phyloP scores from a whole-genome alignment of 2,888 invertebrate genomes.

The Lagria hirta region DNA sequence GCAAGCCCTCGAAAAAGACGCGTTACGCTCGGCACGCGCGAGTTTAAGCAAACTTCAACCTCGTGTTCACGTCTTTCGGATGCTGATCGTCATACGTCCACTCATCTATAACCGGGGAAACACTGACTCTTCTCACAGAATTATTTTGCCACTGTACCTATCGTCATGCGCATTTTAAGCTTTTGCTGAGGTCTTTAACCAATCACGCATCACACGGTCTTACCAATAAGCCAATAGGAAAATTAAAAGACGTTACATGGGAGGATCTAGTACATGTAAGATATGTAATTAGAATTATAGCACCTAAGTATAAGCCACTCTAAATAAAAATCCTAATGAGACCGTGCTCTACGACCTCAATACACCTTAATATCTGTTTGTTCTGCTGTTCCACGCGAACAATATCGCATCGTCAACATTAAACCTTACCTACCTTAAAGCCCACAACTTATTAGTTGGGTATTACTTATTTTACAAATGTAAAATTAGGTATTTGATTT shows the following conservation, averaged over 20 bases:
- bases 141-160: slow-evolving; percentile 45
- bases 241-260: slow-evolving; percentile 55
- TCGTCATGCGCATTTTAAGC: slow-evolving; percentile 49
- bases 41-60: slow-evolving; percentile 26
- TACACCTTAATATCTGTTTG: no score
- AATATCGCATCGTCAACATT: no score
- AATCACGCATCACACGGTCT: slow-evolving; percentile 50
- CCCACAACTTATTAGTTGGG: no score
- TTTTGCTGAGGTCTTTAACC: slow-evolving; percentile 44
- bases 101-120: slow-evolving; percentile 40
- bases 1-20: no score
- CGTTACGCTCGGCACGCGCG: slow-evolving; percentile 15
- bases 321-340: slow-evolving; percentile 18
- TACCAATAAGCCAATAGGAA: slow-evolving; percentile 53
- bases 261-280: slow-evolving; percentile 52
- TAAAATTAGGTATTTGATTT: no score
- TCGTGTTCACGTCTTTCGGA: slow-evolving; percentile 38
- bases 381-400: no score
- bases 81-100: slow-evolving; percentile 37
- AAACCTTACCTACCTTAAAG: no score
- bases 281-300: slow-evolving; percentile 54
- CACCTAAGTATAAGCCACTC: slow-evolving; percentile 37
- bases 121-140: slow-evolving; percentile 46
- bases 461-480: no score
- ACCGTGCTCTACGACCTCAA: slow-evolving; percentile 18